These are phyloP conservation scores for Liposcelis brunnea DNA, from an alignment of 2,888 invertebrate genomes.

Conservation along the genomic window DNA sequence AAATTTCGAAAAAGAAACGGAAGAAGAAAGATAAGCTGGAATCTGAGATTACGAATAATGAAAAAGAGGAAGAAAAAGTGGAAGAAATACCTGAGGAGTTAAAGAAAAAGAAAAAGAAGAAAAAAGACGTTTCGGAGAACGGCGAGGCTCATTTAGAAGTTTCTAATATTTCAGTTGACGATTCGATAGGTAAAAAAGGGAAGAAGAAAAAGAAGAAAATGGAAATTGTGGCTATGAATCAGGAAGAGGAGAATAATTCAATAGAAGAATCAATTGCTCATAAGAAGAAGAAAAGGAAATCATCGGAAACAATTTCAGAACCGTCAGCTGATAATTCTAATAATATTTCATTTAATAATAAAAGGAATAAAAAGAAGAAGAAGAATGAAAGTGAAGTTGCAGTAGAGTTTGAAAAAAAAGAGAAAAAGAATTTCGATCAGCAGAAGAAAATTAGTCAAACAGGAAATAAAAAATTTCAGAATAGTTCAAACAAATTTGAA, in stretches of 20 bases:
- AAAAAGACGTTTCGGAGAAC: neutral
- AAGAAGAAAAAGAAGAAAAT: slow-evolving; percentile 5
- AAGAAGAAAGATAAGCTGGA: slow-evolving; percentile 14
- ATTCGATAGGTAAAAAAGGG: too few relatives aligned
- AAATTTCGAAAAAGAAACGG: slow-evolving; percentile 10
- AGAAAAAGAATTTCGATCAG: neutral
- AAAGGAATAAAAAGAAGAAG: slow-evolving; percentile 9
- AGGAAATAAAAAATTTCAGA: slow-evolving; percentile 10
- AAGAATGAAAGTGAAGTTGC: slow-evolving; percentile 5
- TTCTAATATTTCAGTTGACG: neutral
- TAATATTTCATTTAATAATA: slow-evolving; percentile 6
- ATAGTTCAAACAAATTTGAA: slow-evolving; percentile 10
- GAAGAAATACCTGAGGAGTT: slow-evolving; percentile 10
- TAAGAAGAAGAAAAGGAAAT: slow-evolving; percentile 9
- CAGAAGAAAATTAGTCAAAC: slow-evolving; percentile 7
- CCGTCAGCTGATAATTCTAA: neutral
- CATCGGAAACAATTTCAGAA: neutral
- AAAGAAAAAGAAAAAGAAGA: neutral
- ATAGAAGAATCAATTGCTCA: slow-evolving; percentile 3
- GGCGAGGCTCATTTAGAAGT: neutral
- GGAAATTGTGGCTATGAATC: slow-evolving; percentile 4
- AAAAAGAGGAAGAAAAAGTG: slow-evolving; percentile 18
- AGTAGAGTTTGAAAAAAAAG: neutral
- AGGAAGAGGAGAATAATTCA: neutral
- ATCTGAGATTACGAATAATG: slow-evolving; percentile 20